A percentile compares a stretch with the other conserved stretches of the same genome.
These are phyloP conservation scores for Furnarius figulus DNA, from an alignment of 2,113 vertebrate species.

Conservation along the genomic window DNA sequence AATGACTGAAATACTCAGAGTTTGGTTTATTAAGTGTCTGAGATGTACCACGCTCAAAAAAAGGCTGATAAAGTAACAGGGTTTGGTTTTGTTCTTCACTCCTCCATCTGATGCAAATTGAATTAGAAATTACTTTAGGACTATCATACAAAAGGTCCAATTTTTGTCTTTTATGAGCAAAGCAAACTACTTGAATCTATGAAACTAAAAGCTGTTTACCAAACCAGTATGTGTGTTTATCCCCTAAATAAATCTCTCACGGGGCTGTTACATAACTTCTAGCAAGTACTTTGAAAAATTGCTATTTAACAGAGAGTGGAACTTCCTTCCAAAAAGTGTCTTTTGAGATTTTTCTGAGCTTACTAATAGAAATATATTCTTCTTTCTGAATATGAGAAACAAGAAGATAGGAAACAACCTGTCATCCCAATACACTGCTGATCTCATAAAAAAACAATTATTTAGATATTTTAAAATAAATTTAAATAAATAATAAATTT, in stretches of 20 bases:
- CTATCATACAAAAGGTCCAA: not conserved
- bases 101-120: not conserved
- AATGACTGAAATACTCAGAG: not conserved
- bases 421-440: not conserved
- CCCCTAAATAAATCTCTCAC: constrained; percentile 9
- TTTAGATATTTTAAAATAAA: not conserved
- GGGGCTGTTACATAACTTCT: not conserved
- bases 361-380: not conserved
- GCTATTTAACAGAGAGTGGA: not conserved
- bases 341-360: not conserved
- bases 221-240: not conserved
- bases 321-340: not conserved
- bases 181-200: not conserved
- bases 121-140: not conserved
- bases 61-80: not conserved
- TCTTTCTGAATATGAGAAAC: not conserved
- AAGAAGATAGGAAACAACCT: not conserved
- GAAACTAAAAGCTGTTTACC: constrained; percentile 1
- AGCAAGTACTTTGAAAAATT: not conserved
- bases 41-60: not conserved
- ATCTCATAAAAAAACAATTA: not conserved
- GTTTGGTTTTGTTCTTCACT: not conserved
- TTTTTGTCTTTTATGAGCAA: not conserved
- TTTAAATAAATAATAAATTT: not conserved
- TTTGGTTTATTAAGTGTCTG: not conserved